These are phyloP conservation scores for Tribolium castaneum DNA, from an alignment of 1,140 invertebrate genomes.

Conservation along the genomic window DNA sequence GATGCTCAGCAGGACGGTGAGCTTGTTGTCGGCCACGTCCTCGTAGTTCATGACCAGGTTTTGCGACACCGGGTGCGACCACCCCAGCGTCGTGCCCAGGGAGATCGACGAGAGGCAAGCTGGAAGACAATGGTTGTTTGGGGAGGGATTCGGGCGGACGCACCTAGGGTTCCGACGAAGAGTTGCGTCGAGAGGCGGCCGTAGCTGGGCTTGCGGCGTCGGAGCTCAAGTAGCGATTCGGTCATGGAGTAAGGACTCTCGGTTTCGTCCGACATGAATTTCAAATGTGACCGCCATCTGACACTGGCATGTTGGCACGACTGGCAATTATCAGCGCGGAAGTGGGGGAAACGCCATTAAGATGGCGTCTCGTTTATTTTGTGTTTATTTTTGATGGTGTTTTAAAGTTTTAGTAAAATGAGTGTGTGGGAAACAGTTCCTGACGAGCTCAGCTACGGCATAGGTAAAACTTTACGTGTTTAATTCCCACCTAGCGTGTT, in stretches of 20 bases:
- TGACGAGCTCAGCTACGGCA: slow-evolving; percentile 52
- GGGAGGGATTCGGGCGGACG: background rate
- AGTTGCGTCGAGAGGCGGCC: slow-evolving; percentile 45
- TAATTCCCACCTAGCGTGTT: background rate
- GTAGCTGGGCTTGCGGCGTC: background rate
- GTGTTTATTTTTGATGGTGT: slow-evolving; percentile 18
- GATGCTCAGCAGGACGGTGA: slow-evolving; percentile 30
- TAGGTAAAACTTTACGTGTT: slow-evolving; percentile 48
- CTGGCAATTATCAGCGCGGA: background rate
- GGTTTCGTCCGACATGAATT: background rate
- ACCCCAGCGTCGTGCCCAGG: slow-evolving; percentile 47
- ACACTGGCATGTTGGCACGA: too few relatives aligned
- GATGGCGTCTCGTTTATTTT: background rate
- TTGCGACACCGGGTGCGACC: slow-evolving; percentile 44
- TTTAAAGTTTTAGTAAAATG: slow-evolving; percentile 45
- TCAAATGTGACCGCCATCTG: background rate
- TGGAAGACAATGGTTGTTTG: slow-evolving; percentile 6
- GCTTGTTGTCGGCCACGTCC: background rate
- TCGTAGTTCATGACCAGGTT: background rate
- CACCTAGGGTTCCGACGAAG: slow-evolving; percentile 45
- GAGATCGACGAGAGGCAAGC: slow-evolving; percentile 43
- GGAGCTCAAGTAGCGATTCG: slow-evolving; percentile 38
- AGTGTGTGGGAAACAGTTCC: slow-evolving; percentile 52
- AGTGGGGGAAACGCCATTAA: background rate
- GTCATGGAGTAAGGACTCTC: slow-evolving; percentile 46